Base-by-base conservation (phyloP, 2,797 vertebrate genomes). In the Hippoglossus hippoglossus region DNA sequence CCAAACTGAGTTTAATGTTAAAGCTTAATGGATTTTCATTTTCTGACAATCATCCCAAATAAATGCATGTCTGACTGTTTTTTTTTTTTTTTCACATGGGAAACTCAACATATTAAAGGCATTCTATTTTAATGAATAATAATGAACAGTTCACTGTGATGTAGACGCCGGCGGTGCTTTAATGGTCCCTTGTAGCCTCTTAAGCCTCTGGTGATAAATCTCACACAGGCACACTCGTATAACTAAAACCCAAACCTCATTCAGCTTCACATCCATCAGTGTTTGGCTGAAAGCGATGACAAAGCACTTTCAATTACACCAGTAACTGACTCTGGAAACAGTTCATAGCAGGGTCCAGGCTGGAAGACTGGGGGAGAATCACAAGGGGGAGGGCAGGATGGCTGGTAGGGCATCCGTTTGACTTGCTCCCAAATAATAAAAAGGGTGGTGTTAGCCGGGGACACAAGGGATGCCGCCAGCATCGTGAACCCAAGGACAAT, bases 241-340 rank as follows among this genome's bases (percentile, higher is more conserved):
- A 96, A 96, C 94, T 95, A 96, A 97, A 97, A 96, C 93, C 95
- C 94, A 96, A 96, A 95, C 94, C 93, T 93, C 96, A 96, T 97
- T 97, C 95, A 95, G 95, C 93, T 96, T 93, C 95, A 95, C 96
- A 96, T 96, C 94, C 95, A 95, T 97, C 96, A 96, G 92, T 94
- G 95, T 95, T 97, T 94, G 87, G 93, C 94, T 94, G 94, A 95
- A 96, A 96, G 95, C 92, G 95, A 96, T 95, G 94, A 96, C 95
- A 96, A 96, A 96, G 94, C 95, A 94, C 94, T 96, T 95, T 95
- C 94, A 95, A 94, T 95, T 95, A 95, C 93, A 90, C 90, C 85
- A 91, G 92, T 95, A 95, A 95, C 92, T 93, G 93, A 94, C 93
- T 95, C 91, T 93, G 93, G 94, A 94, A 94, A 92, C 93, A 94